phyloP scores from a whole-genome alignment of 2,888 invertebrate species.

The Drosophila borealis region DNA sequence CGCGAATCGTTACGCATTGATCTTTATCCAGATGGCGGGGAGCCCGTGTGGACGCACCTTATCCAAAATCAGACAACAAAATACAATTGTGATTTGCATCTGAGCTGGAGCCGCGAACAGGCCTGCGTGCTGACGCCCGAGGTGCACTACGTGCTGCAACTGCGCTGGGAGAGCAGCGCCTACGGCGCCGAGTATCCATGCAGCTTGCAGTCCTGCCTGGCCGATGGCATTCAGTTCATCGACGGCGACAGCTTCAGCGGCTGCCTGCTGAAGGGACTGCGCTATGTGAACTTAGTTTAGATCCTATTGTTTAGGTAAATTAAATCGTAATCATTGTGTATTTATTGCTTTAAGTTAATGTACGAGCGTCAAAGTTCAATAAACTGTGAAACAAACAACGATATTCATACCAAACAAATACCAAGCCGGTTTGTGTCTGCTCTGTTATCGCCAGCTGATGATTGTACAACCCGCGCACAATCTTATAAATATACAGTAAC shows the following conservation, averaged over 20 bases:
- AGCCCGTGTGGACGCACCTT: conserved; percentile 73
- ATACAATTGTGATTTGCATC: conserved; percentile 83
- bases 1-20: conserved; percentile 80
- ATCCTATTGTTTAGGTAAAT: conserved; percentile 10
- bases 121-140: conserved; percentile 82
- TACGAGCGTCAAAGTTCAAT: conserved; percentile 69
- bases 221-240: conserved; percentile 80
- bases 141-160: conserved; percentile 79
- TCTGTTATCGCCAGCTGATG: conserved; percentile 17
- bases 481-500: conserved; percentile 1
- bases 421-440: conserved; percentile 62
- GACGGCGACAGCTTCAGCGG: conserved; percentile 79
- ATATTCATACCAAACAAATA: conserved; percentile 24
- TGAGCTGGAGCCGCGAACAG: conserved; percentile 76
- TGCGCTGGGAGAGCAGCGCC: conserved; percentile 80
- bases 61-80: conserved; percentile 77
- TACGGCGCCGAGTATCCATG: conserved; percentile 84
- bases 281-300: conserved; percentile 81
- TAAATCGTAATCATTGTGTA: conserved; percentile 50
- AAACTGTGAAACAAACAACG: conserved; percentile 64
- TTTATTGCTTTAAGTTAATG: conserved; percentile 70
- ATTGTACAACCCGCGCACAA: conserved; percentile 14
- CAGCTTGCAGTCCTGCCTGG: conserved; percentile 80
- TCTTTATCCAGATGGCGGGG: conserved; percentile 59
- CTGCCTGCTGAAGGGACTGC: conserved; percentile 82